These are phyloP conservation scores for Saccostrea echinata DNA, from an alignment of 1,140 invertebrate species.

Conservation along the genomic window DNA sequence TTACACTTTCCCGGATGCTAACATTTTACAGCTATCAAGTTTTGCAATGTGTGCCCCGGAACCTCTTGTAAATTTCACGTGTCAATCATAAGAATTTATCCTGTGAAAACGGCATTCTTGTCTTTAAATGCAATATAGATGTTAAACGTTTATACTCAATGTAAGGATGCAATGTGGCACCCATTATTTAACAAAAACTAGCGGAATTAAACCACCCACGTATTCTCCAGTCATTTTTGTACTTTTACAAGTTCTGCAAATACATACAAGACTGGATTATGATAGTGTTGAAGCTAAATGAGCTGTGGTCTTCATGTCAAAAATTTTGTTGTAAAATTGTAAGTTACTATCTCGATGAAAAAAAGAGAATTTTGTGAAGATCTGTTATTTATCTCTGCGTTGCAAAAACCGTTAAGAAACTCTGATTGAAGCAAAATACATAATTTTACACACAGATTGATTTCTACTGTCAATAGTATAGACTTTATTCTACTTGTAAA, in stretches of 20 bases:
- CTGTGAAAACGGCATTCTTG: not conserved
- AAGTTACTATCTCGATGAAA: too few species aligned
- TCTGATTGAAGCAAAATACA: too few species aligned
- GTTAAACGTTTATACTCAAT: slow-evolving; percentile 16
- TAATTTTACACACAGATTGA: too few species aligned
- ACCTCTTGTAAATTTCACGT: slow-evolving; percentile 36
- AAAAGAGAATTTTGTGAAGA: too few species aligned
- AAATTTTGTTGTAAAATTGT: too few species aligned
- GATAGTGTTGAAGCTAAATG: too few species aligned
- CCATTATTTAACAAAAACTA: slow-evolving; percentile 11
- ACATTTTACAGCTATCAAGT: slow-evolving; percentile 19
- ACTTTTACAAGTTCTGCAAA: not conserved
- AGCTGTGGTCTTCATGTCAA: too few species aligned
- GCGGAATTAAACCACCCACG: slow-evolving; percentile 21
- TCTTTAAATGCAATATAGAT: slow-evolving; percentile 20
- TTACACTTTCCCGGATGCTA: not conserved
- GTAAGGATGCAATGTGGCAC: slow-evolving; percentile 21
- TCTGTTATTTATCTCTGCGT: too few species aligned
- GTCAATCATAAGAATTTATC: slow-evolving; percentile 14
- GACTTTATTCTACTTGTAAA: too few species aligned
- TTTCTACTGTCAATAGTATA: too few species aligned
- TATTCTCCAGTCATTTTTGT: not conserved
- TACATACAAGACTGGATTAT: not conserved
- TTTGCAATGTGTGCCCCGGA: slow-evolving; percentile 25
- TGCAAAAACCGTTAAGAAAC: too few species aligned